Conservation (phyloP, 2,113 vertebrate species). For the Sceloporus tristichus region DNA sequence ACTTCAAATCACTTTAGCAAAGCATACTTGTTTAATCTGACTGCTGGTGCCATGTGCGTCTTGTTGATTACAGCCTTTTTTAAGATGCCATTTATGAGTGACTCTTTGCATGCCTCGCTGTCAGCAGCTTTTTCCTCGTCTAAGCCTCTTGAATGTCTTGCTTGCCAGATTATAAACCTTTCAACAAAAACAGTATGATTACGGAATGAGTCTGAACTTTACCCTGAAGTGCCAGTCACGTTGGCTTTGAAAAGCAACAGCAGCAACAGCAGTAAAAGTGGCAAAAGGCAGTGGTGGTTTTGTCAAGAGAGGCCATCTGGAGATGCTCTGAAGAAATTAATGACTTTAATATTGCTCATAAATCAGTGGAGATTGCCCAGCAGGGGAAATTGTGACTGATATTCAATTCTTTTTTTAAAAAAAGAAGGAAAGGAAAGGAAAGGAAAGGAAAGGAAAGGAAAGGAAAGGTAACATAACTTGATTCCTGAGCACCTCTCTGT, state of each 20-base stretch:
- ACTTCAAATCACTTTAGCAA: slow-evolving; percentile 58
- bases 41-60: slow-evolving; percentile 59
- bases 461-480: not conserved
- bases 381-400: not conserved
- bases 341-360: slow-evolving; percentile 11
- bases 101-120: slow-evolving; percentile 63
- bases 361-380: not conserved
- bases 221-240: slow-evolving; percentile 53
- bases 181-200: slow-evolving; percentile 62
- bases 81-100: slow-evolving; percentile 68
- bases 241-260: slow-evolving; percentile 40
- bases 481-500: not conserved
- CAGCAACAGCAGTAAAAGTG: not conserved
- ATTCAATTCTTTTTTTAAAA: accelerated
- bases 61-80: slow-evolving; percentile 71
- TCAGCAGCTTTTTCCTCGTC: slow-evolving; percentile 70
- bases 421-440: not conserved
- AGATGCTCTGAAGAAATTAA: not conserved
- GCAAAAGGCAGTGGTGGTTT: slow-evolving; percentile 33
- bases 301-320: slow-evolving; percentile 28
- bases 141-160: slow-evolving; percentile 70
- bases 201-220: slow-evolving; percentile 69
- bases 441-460: not conserved
- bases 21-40: slow-evolving; percentile 58
- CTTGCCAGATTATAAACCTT: slow-evolving; percentile 63